Conservation (phyloP, 2,797 vertebrate species). For the Heliangelus exortis region DNA sequence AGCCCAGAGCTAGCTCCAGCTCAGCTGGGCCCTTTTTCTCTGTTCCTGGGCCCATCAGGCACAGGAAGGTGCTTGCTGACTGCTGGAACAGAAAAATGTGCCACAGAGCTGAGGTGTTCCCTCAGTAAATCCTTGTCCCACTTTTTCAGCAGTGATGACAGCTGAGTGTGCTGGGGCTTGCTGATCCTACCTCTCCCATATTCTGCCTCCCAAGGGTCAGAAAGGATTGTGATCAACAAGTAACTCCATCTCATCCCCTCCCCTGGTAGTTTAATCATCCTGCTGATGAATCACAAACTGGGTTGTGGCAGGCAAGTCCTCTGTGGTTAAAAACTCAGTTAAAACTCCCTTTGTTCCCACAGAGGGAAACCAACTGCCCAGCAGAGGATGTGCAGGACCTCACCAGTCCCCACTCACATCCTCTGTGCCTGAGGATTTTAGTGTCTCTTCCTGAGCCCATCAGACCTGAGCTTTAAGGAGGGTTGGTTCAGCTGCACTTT, state of each 20-base stretch:
- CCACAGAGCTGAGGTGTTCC: not conserved
- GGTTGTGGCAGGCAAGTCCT: not conserved
- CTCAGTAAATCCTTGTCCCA: not conserved
- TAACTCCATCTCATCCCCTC: not conserved
- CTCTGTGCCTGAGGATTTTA: not conserved
- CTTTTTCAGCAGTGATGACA: not conserved
- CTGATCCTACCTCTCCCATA: not conserved
- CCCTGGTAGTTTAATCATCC: not conserved
- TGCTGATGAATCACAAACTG: not conserved
- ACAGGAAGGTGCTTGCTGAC: not conserved
- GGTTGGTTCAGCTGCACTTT: not conserved
- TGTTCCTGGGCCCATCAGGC: not conserved
- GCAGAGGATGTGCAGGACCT: not conserved
- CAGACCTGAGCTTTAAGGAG: not conserved
- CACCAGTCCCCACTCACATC: not conserved
- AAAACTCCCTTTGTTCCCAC: not conserved
- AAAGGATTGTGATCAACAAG: not conserved
- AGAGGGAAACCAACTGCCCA: not conserved
- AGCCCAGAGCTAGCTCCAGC: not conserved
- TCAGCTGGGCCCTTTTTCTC: not conserved
- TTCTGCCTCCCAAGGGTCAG: not conserved
- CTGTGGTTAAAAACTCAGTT: not conserved
- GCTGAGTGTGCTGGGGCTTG: not conserved
- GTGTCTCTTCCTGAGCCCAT: not conserved
- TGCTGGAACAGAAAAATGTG: not conserved